Evolutionary conservation across 2,797 vertebrate species (phyloP).

Genomic region (Rallus crepitans): DNA sequence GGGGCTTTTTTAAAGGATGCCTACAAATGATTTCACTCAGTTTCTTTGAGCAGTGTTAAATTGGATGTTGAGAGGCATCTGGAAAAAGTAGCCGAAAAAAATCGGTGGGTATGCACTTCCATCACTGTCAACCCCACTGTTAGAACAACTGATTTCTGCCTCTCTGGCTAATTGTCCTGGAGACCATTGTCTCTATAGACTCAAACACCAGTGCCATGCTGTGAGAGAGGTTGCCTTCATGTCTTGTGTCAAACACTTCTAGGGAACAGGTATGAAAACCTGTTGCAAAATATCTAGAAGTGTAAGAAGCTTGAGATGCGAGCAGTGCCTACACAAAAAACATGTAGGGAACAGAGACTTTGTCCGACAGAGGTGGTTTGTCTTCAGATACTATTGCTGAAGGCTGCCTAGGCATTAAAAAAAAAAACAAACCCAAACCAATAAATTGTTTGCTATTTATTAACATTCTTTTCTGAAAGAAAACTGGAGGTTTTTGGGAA

Average conservation of each 20-base stretch:
- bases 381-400: background rate
- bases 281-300: background rate
- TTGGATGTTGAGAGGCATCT: background rate
- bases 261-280: background rate
- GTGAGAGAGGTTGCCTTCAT: background rate
- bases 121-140: background rate
- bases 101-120: background rate
- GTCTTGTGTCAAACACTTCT: background rate
- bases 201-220: background rate
- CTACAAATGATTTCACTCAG: background rate
- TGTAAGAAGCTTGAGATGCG: background rate
- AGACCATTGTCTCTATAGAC: background rate
- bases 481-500: fast-evolving
- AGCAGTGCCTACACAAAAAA: background rate
- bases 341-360: background rate
- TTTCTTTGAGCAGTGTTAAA: background rate
- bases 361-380: background rate
- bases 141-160: background rate
- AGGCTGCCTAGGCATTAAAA: background rate
- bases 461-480: background rate
- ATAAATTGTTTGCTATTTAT: background rate
- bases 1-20: background rate
- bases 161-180: background rate
- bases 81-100: background rate
- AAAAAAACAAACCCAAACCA: background rate